Conservation (phyloP, 2,797 vertebrate genomes). For the Delichon dasypus region DNA sequence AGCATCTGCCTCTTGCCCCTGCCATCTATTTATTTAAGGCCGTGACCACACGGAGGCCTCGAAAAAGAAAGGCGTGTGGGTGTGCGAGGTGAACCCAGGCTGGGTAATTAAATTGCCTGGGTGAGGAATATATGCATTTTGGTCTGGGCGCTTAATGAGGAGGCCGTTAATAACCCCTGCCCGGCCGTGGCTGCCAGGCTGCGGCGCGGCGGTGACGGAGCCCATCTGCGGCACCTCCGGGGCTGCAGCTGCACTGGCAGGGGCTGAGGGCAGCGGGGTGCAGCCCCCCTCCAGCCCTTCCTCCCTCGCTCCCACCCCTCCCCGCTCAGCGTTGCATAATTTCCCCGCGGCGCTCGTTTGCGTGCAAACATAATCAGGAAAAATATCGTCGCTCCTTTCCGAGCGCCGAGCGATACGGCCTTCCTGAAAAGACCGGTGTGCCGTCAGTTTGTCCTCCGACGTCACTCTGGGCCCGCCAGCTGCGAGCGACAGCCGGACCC, state of each 20-base stretch:
- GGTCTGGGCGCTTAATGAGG: neutral
- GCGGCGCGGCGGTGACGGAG: neutral
- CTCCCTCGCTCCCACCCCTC: neutral
- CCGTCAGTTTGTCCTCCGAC: neutral
- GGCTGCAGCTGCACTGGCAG: neutral
- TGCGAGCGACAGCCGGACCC: neutral
- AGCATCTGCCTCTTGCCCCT: neutral
- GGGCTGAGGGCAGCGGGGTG: neutral
- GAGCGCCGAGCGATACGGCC: neutral
- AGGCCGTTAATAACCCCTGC: neutral
- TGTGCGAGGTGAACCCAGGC: neutral
- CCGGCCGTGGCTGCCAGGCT: rapidly evolving
- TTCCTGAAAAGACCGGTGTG: conserved; percentile 16
- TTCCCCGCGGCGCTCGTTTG: conserved; percentile 39
- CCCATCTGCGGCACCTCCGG: neutral
- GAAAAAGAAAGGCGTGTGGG: conserved; percentile 17
- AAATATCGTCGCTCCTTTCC: conserved; percentile 39
- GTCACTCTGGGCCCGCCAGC: neutral
- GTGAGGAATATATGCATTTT: neutral
- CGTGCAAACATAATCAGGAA: conserved; percentile 53
- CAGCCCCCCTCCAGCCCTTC: conserved; percentile 1
- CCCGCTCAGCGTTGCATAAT: conserved; percentile 33
- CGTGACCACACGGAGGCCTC: conserved; percentile 8
- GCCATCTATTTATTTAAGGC: conserved; percentile 21
- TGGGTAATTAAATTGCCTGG: conserved; percentile 20